Percentiles rank a stretch among this genome's conserved stretches.
These are phyloP conservation scores for Sinelater perroti DNA, from an alignment of 2,888 invertebrate species.

Conservation along the genomic window DNA sequence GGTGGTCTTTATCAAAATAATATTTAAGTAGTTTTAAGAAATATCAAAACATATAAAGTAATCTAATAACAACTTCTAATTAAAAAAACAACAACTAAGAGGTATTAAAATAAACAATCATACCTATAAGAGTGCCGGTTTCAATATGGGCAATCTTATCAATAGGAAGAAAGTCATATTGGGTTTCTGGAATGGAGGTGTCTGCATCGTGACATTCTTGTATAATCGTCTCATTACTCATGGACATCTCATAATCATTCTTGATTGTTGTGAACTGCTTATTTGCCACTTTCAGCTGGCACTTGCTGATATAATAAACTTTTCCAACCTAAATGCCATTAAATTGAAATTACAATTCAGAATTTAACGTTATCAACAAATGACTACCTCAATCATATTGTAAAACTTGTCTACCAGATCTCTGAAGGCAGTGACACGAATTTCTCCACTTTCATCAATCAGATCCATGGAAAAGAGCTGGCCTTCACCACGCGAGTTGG, in stretches of 20 bases:
- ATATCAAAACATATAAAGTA: no score
- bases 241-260: slow-evolving; percentile 97
- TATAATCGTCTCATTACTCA: slow-evolving; percentile 69
- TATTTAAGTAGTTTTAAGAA: no score
- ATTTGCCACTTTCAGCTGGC: slow-evolving; percentile 90
- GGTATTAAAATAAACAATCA: neutral
- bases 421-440: slow-evolving; percentile 89
- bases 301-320: slow-evolving; percentile 88
- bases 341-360: neutral
- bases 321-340: slow-evolving; percentile 61
- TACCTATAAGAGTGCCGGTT: slow-evolving; percentile 77
- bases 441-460: slow-evolving; percentile 94
- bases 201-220: slow-evolving; percentile 63
- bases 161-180: slow-evolving; percentile 81
- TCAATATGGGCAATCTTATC: slow-evolving; percentile 73
- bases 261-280: slow-evolving; percentile 84
- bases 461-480: slow-evolving; percentile 92
- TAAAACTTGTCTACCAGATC: slow-evolving; percentile 89
- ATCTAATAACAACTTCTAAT: no score
- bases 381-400: slow-evolving; percentile 81
- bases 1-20: no score
- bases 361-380: neutral
- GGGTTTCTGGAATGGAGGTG: slow-evolving; percentile 74
- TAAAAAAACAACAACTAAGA: neutral
- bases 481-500: slow-evolving; percentile 91